Base-by-base conservation (phyloP, 92 coral and sea anemone species). In the Epizoanthus scotinus region DNA sequence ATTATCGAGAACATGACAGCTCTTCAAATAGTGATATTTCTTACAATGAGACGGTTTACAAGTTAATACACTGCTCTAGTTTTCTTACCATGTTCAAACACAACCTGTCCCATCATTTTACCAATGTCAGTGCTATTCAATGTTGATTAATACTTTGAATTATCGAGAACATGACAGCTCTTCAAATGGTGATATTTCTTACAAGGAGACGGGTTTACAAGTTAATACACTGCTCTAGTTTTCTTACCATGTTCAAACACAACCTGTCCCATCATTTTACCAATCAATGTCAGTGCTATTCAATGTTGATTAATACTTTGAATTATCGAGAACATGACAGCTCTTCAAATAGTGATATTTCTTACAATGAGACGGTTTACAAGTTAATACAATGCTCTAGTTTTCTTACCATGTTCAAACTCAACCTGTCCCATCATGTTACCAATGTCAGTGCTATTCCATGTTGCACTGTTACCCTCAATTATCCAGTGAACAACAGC, bases 401-500 rank as follows among this genome's bases (percentile, higher is more conserved):
- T 13, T 20, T 18, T 70, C 70, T 70, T 78, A 92, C 98, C 98
- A 78, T 88, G 80, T 65, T 81, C 87, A 93, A 95, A 95, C 21
- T 69, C 74, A 20, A 93, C 83, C 2, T 49, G n/a, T 54, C 99
- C 99, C 8, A 84, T 83, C 59, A 78, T 88, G 12, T 86, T 87
- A 18, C 87, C 86, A 65, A 88, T 78, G 54, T 95, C 99, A 49
- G 78, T 79, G 38, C 88, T 55, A 56, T 53, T 87, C 65, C 90
- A 87, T 19, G 86, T 80, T 52, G 80, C 56, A 17, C 87, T 82
- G n/a, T 67, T 57, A 18, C 92, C 88, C 12, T 84, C 77, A 63
- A 95, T 87, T 66, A 88, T 77, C 99, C 99, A 95, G 42, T 36
- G 49, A 14, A 91, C 91, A 53, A 84, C 80, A 2, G 92, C 99